Evolutionary conservation across 2,113 vertebrate species (phyloP).

Genomic region (Platycercus adscitus): DNA sequence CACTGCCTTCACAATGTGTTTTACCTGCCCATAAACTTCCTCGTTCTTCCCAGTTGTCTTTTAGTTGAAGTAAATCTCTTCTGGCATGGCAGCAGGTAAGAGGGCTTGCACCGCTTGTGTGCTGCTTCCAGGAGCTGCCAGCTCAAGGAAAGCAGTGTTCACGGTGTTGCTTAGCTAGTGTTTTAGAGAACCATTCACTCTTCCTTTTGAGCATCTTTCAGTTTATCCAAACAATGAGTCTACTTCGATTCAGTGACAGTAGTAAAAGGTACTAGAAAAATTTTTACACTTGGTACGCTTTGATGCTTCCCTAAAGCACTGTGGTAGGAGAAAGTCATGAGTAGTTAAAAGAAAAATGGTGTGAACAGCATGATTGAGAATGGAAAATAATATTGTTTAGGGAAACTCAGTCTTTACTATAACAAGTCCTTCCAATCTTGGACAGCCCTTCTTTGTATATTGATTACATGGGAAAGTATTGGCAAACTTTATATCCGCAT

Average conservation of each 20-base stretch:
- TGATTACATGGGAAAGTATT: background rate
- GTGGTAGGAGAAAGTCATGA: background rate
- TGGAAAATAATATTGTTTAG: background rate
- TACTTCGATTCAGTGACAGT: background rate
- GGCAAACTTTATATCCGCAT: background rate
- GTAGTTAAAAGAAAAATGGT: background rate
- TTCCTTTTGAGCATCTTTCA: background rate
- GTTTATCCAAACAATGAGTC: background rate
- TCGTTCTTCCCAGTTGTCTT: background rate
- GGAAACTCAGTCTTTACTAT: background rate
- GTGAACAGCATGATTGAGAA: background rate
- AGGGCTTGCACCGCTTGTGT: background rate
- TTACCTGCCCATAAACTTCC: background rate
- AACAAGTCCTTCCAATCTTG: background rate
- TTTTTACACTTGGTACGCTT: background rate
- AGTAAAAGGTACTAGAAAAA: background rate
- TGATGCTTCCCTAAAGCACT: background rate
- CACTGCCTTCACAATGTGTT: background rate
- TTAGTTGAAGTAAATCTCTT: background rate
- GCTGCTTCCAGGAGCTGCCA: background rate
- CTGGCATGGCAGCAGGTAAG: fast-evolving
- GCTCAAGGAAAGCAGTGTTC: background rate
- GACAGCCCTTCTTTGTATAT: background rate
- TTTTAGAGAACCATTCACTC: background rate
- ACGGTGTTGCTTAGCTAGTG: background rate